Conservation (phyloP, 2,797 vertebrate genomes). For the Lerista edwardsae region DNA sequence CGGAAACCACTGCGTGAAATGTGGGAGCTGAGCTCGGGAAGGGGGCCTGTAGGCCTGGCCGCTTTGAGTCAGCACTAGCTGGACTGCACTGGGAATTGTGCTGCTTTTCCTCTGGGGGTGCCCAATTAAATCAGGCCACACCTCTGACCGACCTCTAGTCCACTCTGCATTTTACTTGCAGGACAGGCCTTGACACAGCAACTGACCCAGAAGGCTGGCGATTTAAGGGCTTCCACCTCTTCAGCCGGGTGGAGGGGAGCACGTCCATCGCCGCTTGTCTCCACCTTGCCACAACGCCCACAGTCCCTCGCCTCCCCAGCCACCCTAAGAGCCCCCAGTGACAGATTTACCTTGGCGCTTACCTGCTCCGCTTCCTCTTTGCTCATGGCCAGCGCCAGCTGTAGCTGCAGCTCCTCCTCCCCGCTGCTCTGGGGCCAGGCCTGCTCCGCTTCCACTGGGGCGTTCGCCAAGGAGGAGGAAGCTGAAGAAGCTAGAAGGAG, state of each 20-base stretch:
- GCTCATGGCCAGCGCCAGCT: conserved; percentile 95
- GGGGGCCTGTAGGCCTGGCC: too few relatives aligned
- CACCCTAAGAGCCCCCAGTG: conserved; percentile 14
- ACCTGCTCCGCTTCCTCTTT: conserved; percentile 96
- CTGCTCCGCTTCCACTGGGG: conserved; percentile 90
- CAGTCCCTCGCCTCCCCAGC: background rate
- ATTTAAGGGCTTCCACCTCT: background rate
- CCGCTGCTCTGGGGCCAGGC: conserved; percentile 93
- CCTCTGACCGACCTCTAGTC: background rate
- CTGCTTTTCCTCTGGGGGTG: background rate
- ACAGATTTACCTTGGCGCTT: conserved; percentile 55
- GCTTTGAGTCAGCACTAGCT: background rate
- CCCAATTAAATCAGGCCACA: too few relatives aligned
- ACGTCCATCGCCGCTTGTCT: background rate
- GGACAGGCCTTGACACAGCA: background rate
- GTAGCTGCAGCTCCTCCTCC: conserved; percentile 94
- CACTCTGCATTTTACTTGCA: background rate
- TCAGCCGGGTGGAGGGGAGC: background rate
- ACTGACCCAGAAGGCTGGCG: background rate
- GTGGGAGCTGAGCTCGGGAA: background rate
- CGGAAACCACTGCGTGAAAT: background rate
- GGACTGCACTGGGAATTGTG: too few relatives aligned
- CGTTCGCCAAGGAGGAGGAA: conserved; percentile 79
- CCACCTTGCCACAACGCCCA: background rate
- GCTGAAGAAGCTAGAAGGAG: conserved; percentile 68